A percentile compares a stretch with the other conserved stretches of the same genome.
phyloP scores from a whole-genome alignment of 2,797 vertebrate genomes.

The Scleropages formosus region DNA sequence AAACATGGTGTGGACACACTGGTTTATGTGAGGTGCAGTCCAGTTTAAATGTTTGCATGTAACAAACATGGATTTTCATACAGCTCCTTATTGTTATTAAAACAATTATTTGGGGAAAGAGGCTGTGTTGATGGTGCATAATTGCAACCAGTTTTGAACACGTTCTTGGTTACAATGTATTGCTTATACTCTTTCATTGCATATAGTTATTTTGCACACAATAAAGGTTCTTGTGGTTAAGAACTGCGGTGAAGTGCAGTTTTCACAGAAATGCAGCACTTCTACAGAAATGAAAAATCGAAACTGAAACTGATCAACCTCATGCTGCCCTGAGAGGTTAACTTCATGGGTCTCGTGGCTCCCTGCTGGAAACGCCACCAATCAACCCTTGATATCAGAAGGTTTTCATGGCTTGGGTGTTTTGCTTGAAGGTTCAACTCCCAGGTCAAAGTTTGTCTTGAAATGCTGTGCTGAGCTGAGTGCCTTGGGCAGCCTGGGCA shows the following conservation, averaged over 20 bases:
- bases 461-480: not conserved
- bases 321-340: not conserved
- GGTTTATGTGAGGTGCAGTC: no score
- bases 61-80: not conserved
- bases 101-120: not conserved
- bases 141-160: not conserved
- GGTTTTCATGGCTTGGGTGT: not conserved
- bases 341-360: not conserved
- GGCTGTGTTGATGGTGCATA: no score
- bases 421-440: not conserved
- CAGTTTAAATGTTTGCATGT: no score
- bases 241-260: not conserved
- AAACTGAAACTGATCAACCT: no score
- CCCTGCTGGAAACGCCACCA: not conserved
- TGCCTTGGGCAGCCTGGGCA: constrained; percentile 5
- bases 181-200: not conserved
- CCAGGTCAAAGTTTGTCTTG: not conserved
- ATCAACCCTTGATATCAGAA: not conserved
- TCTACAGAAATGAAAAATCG: not conserved
- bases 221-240: not conserved
- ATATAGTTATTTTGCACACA: not conserved
- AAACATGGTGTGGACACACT: not conserved
- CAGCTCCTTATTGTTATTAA: constrained; percentile 5
- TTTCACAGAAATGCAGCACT: not conserved
- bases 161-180: no score